Evolutionary conservation across 2,888 invertebrate genomes (phyloP).

Genomic region (Mesodorylaimus sp.): DNA sequence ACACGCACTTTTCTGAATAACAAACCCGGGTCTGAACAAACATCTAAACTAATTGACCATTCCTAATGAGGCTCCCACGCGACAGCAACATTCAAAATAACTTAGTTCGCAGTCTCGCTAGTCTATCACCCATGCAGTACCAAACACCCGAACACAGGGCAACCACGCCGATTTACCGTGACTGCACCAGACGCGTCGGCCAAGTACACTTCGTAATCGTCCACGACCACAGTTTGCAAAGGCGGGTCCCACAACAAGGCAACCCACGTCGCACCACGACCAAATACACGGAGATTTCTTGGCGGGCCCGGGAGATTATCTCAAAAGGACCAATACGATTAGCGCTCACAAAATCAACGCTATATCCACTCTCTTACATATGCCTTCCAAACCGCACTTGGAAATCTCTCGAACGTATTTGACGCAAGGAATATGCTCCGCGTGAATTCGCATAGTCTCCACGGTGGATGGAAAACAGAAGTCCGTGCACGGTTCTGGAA

Average conservation of each 20-base stretch:
- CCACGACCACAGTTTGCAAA: background rate
- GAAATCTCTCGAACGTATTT: conserved; percentile 4
- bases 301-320: conserved; percentile 6
- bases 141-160: no score
- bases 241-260: conserved; percentile 5
- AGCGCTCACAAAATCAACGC: background rate
- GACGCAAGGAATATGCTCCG: conserved; percentile 8
- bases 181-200: no score
- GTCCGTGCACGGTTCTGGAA: conserved; percentile 14
- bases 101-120: no score
- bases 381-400: conserved; percentile 12
- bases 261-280: background rate
- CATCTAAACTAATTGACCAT: no score
- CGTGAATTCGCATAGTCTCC: background rate
- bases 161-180: no score
- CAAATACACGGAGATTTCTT: background rate
- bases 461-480: conserved; percentile 13
- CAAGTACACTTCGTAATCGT: background rate
- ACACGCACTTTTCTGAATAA: no score
- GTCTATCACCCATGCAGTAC: no score
- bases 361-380: conserved; percentile 10
- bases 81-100: no score
- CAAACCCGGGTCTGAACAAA: no score
- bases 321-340: conserved; percentile 2
- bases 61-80: no score